These are phyloP conservation scores for Pogonophryne albipinna DNA, from an alignment of 2,797 vertebrate species.

Conservation along the genomic window DNA sequence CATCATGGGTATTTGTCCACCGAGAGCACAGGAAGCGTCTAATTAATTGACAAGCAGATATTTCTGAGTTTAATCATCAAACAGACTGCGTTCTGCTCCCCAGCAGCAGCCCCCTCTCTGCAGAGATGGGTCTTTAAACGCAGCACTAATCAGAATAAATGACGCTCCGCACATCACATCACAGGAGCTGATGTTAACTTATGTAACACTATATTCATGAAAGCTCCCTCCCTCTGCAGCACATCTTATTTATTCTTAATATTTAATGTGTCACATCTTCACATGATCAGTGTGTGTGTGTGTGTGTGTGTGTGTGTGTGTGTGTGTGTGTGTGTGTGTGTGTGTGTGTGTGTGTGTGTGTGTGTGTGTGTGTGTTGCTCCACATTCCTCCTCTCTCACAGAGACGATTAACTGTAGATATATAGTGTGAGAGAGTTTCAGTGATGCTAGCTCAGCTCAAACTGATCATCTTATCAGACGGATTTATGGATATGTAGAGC, in stretches of 20 bases:
- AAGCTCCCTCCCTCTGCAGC: constrained; percentile 68
- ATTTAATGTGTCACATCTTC: constrained; percentile 44
- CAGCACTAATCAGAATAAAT: constrained; percentile 90
- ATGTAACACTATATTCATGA: constrained; percentile 73
- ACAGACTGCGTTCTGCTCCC: constrained; percentile 82
- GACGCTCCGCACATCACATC: constrained; percentile 80
- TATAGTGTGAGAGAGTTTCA: too few relatives aligned
- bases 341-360: too few relatives aligned
- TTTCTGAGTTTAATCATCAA: constrained; percentile 86
- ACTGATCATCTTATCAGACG: too few relatives aligned
- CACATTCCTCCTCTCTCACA: not conserved
- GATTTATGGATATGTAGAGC: too few relatives aligned
- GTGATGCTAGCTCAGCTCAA: too few relatives aligned
- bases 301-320: too few relatives aligned
- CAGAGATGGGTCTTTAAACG: constrained; percentile 88
- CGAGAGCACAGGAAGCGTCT: constrained; percentile 76
- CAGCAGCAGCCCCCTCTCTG: constrained; percentile 78
- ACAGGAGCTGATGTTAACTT: constrained; percentile 78
- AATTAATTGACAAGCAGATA: constrained; percentile 86
- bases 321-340: too few relatives aligned
- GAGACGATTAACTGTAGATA: too few relatives aligned
- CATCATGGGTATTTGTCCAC: constrained; percentile 70
- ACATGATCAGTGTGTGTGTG: not conserved
- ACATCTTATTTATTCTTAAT: constrained; percentile 30
- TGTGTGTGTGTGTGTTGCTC: not conserved